Percentiles rank a stretch among this genome's conserved stretches.
These are phyloP conservation scores for Xenopus laevis DNA, from an alignment of 2,113 vertebrate species.

Conservation along the genomic window DNA sequence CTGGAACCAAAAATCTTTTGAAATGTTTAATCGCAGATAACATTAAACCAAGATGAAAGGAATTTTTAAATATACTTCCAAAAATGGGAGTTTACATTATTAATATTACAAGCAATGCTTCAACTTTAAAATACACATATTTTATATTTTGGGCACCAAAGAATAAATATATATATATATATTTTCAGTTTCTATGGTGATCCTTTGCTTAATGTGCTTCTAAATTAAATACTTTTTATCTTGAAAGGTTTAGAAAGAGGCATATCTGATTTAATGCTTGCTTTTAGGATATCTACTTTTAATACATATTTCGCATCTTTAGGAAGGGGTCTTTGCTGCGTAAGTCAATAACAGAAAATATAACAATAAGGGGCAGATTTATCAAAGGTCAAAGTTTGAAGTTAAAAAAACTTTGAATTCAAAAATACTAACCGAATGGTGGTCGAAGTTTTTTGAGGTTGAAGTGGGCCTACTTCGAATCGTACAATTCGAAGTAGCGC, in stretches of 20 bases:
- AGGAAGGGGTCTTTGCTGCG: too few relatives aligned
- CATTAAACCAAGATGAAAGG: not conserved
- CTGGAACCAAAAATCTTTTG: not conserved
- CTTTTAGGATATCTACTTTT: not conserved
- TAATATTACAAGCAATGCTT: not conserved
- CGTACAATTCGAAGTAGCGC: too few relatives aligned
- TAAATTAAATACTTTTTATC: not conserved
- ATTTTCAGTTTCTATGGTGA: not conserved
- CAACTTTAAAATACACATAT: slow-evolving; percentile 13
- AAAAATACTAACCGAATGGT: too few relatives aligned
- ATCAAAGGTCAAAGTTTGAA: too few relatives aligned
- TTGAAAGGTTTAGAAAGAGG: not conserved
- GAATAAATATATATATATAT: too few relatives aligned
- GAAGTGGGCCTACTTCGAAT: too few relatives aligned
- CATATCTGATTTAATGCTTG: slow-evolving; percentile 11
- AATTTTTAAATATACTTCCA: not conserved
- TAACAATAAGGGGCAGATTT: too few relatives aligned
- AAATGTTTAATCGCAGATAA: not conserved
- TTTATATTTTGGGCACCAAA: not conserved
- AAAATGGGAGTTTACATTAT: not conserved
- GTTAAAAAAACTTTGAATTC: too few relatives aligned
- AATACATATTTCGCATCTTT: not conserved
- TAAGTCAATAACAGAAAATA: too few relatives aligned
- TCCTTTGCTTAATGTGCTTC: not conserved
- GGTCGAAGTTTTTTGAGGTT: too few relatives aligned